Evolutionary conservation across 2,113 vertebrate genomes (phyloP), one percentile per base, ranked within the genome.

Genomic region (Aphyosemion australe): DNA sequence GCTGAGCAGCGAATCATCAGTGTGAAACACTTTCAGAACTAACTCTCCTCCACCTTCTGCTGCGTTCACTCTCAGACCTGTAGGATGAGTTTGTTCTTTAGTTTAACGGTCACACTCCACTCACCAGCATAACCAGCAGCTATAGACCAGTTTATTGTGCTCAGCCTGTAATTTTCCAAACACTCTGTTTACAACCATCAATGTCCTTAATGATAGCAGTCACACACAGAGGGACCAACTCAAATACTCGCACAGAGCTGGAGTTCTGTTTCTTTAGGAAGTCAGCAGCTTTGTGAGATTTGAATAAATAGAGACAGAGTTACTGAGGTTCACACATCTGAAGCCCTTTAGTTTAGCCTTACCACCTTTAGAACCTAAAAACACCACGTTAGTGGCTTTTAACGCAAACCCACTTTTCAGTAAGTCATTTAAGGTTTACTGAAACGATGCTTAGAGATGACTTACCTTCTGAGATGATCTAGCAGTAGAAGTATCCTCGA

Each of bases 391-490:
- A n/a, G n/a, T n/a, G n/a, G n/a, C n/a, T n/a, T n/a, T n/a, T n/a
- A n/a, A n/a, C n/a, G n/a, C n/a, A n/a, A n/a, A n/a, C n/a, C n/a
- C n/a, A n/a, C n/a, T n/a, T n/a, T n/a, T n/a, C 21, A 26, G 21
- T 26, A 26, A 26, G 0, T 6, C 11, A 0, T 20, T 6, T 5
- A n/a, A 5, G 7, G 6, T 39, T 12, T 8, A 10, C 66, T 19
- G 41, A 69, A 43, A 45, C 1, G 0, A 7, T 7, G 3, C 39
- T 41, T 11, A 16, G 53, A 31, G 53, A 16, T 60, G 6, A 61
- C 84, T 85, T 61, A 88, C 87, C 84, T 64, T 52, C n/a, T 0
- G 18, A 78, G 76, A 47, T 26, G 61, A 59, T 61, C 63, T 56
- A 1, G 42, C 5, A 5, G 3, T 7, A 34, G 47, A 51, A 73